Evolutionary conservation across 2,113 vertebrate genomes (phyloP), one percentile per base, ranked within the genome.

Genomic region (Rutilus rutilus): DNA sequence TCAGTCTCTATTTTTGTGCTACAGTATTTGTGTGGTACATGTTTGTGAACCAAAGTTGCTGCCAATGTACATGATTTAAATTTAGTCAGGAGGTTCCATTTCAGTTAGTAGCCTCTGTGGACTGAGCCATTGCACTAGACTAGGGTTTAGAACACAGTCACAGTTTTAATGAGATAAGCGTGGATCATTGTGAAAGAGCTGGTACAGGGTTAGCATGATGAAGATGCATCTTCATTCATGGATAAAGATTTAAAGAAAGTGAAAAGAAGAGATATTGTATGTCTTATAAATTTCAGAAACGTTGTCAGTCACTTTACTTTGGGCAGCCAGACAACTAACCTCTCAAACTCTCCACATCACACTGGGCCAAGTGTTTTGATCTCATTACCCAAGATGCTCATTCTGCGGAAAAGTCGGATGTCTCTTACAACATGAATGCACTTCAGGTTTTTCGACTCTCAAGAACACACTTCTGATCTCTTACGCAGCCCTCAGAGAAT

Each of bases 391-490:
- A 86, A 73, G 87, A 91, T 88, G 88, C 86, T 78, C 79, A 17
- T 85, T 86, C 86, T 80, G 83, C 65, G 74, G 87, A 90, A 89
- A 85, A 52, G 85, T 85, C 84, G 17, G 50, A 77, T 21, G 47
- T 30, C 47, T 91, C 85, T 54, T 84, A 87, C 77, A 90, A 87
- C 81, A 86, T 89, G 9, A 65, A 25, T 54, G 64, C 81, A 81
- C 79, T 67, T 82, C 25, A 69, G 42, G 65, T 21, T 73, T 83
- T 73, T 73, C 17, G 9, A 54, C 64, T n/a, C 62, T 52, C 86
- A 86, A 11, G 60, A 85, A 83, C 71, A 83, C 59, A 86, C 82
- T 87, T 93, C 92, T 93, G 90, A 93, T 94, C 92, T 93, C 50
- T 3, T 71, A 71, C 76, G 52, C 88, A 84, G 83, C 88, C 92